These are phyloP conservation scores for Leuciscus idus DNA, from an alignment of 2,113 vertebrate species.

Conservation along the genomic window DNA sequence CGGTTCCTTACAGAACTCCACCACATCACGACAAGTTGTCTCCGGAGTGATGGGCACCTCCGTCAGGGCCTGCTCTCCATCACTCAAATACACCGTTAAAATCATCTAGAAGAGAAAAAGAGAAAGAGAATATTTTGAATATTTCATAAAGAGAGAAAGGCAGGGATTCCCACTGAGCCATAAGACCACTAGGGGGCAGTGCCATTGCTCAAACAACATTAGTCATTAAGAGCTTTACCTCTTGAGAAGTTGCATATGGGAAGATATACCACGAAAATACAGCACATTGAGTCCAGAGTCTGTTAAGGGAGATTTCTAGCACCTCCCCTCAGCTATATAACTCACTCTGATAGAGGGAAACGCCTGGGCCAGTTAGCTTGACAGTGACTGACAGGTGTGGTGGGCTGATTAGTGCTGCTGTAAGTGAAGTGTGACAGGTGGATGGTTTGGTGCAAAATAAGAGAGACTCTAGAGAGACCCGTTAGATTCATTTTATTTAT, in stretches of 20 bases:
- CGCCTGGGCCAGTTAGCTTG: neutral
- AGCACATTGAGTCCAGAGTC: neutral
- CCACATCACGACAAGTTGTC: constrained; percentile 95
- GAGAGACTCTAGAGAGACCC: no score
- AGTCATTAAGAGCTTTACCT: neutral
- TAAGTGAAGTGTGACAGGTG: constrained; percentile 13
- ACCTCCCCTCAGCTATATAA: neutral
- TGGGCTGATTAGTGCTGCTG: neutral
- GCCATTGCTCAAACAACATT: neutral
- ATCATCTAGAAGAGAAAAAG: constrained; percentile 84
- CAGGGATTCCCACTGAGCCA: neutral
- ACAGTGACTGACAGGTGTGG: constrained; percentile 17
- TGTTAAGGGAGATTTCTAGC: neutral
- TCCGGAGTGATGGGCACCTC: constrained; percentile 99
- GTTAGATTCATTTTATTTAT: no score
- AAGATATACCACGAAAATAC: neutral
- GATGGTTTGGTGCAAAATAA: neutral
- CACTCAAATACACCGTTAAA: constrained; percentile 97
- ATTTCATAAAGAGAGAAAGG: neutral
- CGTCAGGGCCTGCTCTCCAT: constrained; percentile 92
- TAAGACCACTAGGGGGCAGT: constrained; percentile 10
- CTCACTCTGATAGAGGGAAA: neutral
- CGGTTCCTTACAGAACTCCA: constrained; percentile 98
- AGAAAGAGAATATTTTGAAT: neutral
- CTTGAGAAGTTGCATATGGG: neutral